Percentiles rank a stretch among this genome's conserved stretches.
phyloP scores from a whole-genome alignment of 1,140 invertebrate genomes.

The Musca vetustissima region DNA sequence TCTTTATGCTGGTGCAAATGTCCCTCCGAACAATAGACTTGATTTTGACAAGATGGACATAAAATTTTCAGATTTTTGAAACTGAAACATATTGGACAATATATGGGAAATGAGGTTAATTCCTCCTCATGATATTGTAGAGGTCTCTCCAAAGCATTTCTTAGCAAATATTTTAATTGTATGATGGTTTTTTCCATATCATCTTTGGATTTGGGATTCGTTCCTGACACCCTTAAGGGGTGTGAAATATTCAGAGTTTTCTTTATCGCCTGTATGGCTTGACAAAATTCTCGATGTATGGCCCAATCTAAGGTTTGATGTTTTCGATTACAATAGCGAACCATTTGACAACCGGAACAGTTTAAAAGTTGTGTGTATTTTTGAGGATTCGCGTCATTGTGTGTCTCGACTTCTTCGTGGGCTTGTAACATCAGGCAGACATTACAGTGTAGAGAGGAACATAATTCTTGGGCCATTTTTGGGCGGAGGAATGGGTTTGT shows the following conservation, averaged over 20 bases:
- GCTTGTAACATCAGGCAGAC: slow-evolving; percentile 19
- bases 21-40: slow-evolving; percentile 35
- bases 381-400: neutral
- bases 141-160: slow-evolving; percentile 23
- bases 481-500: too few species aligned
- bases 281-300: slow-evolving; percentile 30
- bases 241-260: slow-evolving; percentile 27
- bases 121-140: slow-evolving; percentile 33
- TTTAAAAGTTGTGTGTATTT: neutral
- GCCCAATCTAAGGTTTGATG: slow-evolving; percentile 35
- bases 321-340: slow-evolving; percentile 36
- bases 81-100: slow-evolving; percentile 36
- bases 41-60: slow-evolving; percentile 32
- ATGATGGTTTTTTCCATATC: slow-evolving; percentile 23
- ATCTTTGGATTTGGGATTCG: neutral
- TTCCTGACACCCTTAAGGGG: slow-evolving; percentile 29
- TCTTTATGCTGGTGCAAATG: slow-evolving; percentile 29
- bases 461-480: slow-evolving; percentile 23
- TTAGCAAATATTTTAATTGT: slow-evolving; percentile 35
- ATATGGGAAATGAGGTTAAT: slow-evolving; percentile 34
- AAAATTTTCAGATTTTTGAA: neutral
- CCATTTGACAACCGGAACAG: slow-evolving; percentile 31
- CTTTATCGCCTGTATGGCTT: slow-evolving; percentile 28
- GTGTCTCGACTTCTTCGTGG: neutral
- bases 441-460: slow-evolving; percentile 20